Conservation (phyloP, 1,140 invertebrate genomes). For the Caenorhabditis briggsae region DNA sequence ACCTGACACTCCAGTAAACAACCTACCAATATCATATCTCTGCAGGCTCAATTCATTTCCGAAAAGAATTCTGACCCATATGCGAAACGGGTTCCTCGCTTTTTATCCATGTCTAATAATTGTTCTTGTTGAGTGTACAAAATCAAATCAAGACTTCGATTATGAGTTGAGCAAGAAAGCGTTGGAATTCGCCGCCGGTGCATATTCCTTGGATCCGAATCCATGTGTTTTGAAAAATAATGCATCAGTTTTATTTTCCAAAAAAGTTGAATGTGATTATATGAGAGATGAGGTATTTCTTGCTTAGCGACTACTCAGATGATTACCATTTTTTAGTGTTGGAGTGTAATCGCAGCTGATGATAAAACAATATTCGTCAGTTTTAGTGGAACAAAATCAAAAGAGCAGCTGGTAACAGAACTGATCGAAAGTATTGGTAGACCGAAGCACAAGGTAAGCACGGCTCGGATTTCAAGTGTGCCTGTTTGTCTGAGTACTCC, state of each 20-base stretch:
- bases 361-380: slow-evolving; percentile 59
- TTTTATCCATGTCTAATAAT: slow-evolving; percentile 23
- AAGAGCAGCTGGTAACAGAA: slow-evolving; percentile 65
- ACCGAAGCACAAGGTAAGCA: slow-evolving; percentile 61
- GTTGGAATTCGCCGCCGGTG: slow-evolving; percentile 5
- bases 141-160: slow-evolving; percentile 8
- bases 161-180: slow-evolving; percentile 12
- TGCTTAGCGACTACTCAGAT: no score
- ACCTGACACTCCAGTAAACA: not conserved
- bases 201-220: not conserved
- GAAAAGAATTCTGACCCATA: not conserved
- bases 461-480: not conserved
- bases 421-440: slow-evolving; percentile 59
- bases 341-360: slow-evolving; percentile 58
- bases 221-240: slow-evolving; percentile 20
- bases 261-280: slow-evolving; percentile 44
- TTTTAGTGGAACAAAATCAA: slow-evolving; percentile 62
- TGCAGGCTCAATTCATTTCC: not conserved
- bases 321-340: slow-evolving; percentile 50
- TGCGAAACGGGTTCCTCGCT: slow-evolving; percentile 26
- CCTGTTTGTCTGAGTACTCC: not conserved
- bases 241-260: not conserved
- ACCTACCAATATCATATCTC: no score
- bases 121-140: not conserved
- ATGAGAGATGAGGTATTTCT: slow-evolving; percentile 15